phyloP scores from a whole-genome alignment of 1,140 invertebrate species.

The Bradysia coprophila region DNA sequence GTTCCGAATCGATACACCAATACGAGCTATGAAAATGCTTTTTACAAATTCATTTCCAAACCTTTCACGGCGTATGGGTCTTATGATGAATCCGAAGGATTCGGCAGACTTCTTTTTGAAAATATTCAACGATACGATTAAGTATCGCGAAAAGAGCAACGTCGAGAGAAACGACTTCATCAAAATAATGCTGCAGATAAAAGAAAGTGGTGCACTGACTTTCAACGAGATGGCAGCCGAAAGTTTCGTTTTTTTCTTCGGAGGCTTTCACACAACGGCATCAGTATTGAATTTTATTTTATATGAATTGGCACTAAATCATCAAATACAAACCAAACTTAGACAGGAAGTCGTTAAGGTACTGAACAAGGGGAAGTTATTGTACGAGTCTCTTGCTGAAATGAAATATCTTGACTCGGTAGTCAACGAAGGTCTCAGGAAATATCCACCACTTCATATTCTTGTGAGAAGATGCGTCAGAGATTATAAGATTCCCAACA shows the following conservation, averaged over 20 bases:
- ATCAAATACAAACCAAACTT: slow-evolving; percentile 36
- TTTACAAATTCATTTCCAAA: slow-evolving; percentile 7
- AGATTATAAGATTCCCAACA: neutral
- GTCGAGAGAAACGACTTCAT: slow-evolving; percentile 32
- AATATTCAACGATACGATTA: slow-evolving; percentile 24
- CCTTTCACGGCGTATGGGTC: neutral
- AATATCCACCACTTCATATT: neutral
- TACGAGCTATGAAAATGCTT: slow-evolving; percentile 9
- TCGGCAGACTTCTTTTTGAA: slow-evolving; percentile 27
- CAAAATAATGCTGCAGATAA: slow-evolving; percentile 31
- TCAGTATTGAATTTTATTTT: slow-evolving; percentile 34
- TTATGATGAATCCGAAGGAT: slow-evolving; percentile 10
- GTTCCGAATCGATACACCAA: slow-evolving; percentile 9
- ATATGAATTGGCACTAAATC: slow-evolving; percentile 39
- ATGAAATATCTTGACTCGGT: slow-evolving; percentile 28
- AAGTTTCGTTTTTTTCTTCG: slow-evolving; percentile 38
- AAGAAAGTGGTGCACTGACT: slow-evolving; percentile 13
- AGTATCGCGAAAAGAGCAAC: slow-evolving; percentile 26
- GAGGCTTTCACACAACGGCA: slow-evolving; percentile 50
- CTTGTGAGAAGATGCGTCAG: neutral
- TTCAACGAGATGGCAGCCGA: slow-evolving; percentile 28
- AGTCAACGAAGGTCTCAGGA: neutral
- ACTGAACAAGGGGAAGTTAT: slow-evolving; percentile 22
- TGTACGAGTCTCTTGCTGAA: slow-evolving; percentile 28
- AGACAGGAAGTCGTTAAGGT: slow-evolving; percentile 35